Base-by-base conservation (phyloP, 2,797 vertebrate species). In the Alexandromys oeconomus region DNA sequence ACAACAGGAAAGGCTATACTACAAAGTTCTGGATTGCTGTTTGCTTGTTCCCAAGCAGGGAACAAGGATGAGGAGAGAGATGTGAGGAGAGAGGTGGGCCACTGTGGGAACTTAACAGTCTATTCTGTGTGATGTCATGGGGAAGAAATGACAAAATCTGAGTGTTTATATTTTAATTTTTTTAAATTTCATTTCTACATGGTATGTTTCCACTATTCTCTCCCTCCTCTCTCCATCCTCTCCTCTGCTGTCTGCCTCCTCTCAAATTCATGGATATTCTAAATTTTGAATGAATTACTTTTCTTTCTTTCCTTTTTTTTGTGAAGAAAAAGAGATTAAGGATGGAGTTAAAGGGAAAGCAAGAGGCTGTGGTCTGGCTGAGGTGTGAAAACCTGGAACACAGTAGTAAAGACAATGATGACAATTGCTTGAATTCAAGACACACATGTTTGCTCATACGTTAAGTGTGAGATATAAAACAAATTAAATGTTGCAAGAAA, bases 381-480 rank as follows among this genome's bases (percentile, higher is more conserved):
- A 93, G 37, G 21, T 1, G 1, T 89, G 8, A 43, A 86, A 46
- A 92, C 40, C 6, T 61, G 40, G 57, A 84, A 79, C 37, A 63
- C 0, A 1, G 13, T 17, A 46, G 76, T 48, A 0, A 59, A 85
- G 37, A n/a, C 87, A 65, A 27, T n/a, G 63, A 80, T 46, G 8
- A 40, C 17, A 73, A 93, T 51, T 23, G 19, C 15, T 19, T 76
- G 59, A 17, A 84, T 84, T 71, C 17, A 91, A 63, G 25, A 74
- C 57, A 46, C 13, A 79, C 23, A 74, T 21, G 27, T 19, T 91
- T 51, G 14, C 23, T 91, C 63, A 69, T 37, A 67, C 15, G 14
- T 71, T 95, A 82, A 46, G 84, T 85, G 31, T 80, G 25, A 23
- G 12, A 92, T 87, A 29, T 78, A 82, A 96, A 94, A 90, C 43